Evolutionary conservation across 2,113 vertebrate species (phyloP), one percentile per base, ranked within the genome.

Genomic region (Galbula dea): DNA sequence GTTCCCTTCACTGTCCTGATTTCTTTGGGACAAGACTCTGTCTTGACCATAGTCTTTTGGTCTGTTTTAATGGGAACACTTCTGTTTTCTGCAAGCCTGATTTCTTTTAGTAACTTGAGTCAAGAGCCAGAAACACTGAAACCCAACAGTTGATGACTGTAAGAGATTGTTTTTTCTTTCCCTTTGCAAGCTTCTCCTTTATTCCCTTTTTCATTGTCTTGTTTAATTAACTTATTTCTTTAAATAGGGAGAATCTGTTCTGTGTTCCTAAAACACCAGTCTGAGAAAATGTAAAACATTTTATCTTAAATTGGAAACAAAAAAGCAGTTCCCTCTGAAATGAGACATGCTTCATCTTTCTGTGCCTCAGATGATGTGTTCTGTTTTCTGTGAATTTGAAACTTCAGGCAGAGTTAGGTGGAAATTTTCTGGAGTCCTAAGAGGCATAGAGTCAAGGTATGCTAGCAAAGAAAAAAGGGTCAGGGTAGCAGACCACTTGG

Each of bases 281-380:
- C 88, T 5, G 15, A 90, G 93, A 86, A 95, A 94, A 95, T 79
- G 27, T 57, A 79, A 85, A 87, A 27, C 74, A 51, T 86, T 94
- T 77, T 66, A 18, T 71, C 88, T 92, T 61, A 92, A 96, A 93
- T 80, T 81, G 86, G 68, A 95, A 96, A 73, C 66, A 92, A 94
- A 83, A 43, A 52, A 74, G 39, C 59, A 46, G 21, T 58, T 73
- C 34, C 41, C n/a, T 66, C 58, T 93, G 89, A 93, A 91, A 91
- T 16, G 62, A 85, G 51, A 29, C 61, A 7, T 80, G 58, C 48
- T 86, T 93, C 90, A 27, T 80, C 71, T 88, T 58, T 63, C 59
- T 62, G 75, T 82, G 67, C 46, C 83, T 93, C 59, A 49, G 5
- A 91, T 79, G 54, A 43, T 79, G 89, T 61, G 17, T 73, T 81